These are phyloP conservation scores for Sander vitreus DNA, from an alignment of 2,113 vertebrate species.

Conservation along the genomic window DNA sequence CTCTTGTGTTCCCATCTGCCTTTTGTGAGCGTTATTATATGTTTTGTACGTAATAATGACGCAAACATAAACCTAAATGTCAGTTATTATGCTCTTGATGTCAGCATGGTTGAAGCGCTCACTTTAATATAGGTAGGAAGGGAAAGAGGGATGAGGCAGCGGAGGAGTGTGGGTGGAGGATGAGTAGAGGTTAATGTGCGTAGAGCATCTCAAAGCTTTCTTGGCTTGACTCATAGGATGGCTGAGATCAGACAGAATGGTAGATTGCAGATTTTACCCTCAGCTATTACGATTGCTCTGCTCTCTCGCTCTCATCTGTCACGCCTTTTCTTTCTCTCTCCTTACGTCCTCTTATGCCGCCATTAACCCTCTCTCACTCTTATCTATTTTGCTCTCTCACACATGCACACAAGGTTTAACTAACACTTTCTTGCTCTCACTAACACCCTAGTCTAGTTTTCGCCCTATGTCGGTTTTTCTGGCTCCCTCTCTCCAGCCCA, in stretches of 20 bases:
- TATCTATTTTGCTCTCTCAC: conserved; percentile 13
- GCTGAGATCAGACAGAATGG: conserved; percentile 77
- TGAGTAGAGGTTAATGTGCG: conserved; percentile 71
- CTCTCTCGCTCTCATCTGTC: conserved; percentile 50
- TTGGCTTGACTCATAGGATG: conserved; percentile 63
- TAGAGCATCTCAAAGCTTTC: conserved; percentile 70
- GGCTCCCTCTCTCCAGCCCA: conserved; percentile 37
- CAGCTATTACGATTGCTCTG: conserved; percentile 57
- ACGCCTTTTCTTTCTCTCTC: conserved; percentile 27
- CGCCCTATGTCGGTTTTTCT: conserved; percentile 14
- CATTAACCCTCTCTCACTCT: conserved; percentile 18
- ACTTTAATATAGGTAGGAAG: conserved; percentile 52
- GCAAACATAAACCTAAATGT: conserved; percentile 52
- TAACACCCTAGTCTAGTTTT: conserved; percentile 44
- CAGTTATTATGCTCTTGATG: conserved; percentile 58
- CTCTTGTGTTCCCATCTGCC: not conserved
- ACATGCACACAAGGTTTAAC: conserved; percentile 34
- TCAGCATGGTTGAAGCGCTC: conserved; percentile 48
- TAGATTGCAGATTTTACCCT: conserved; percentile 74
- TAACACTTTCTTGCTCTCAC: conserved; percentile 48
- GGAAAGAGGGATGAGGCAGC: conserved; percentile 45
- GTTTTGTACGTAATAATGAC: conserved; percentile 31
- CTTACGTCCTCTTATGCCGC: conserved; percentile 11
- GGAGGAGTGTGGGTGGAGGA: conserved; percentile 63
- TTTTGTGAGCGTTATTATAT: conserved; percentile 29